Conservation (phyloP, 2,888 invertebrate species). For the Tiliacea citrago region DNA sequence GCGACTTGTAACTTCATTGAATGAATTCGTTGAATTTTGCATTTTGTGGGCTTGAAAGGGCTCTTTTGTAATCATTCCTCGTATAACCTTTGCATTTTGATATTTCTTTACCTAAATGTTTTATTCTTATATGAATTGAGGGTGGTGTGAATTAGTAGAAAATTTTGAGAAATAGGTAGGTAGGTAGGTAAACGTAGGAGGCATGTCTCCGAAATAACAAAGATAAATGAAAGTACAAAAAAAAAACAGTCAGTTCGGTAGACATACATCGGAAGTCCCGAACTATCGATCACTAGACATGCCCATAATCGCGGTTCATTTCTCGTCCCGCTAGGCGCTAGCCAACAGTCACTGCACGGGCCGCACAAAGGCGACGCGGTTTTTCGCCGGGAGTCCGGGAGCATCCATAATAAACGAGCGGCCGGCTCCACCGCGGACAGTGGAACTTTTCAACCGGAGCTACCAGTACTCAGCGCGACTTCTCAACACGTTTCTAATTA, state of each 20-base stretch:
- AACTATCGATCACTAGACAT: constrained; percentile 33
- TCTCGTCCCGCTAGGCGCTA: constrained; percentile 23
- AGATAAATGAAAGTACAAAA: background rate
- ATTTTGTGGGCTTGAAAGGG: constrained; percentile 1
- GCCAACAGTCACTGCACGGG: constrained; percentile 17
- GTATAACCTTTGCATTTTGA: background rate
- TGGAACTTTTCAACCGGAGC: constrained; percentile 46
- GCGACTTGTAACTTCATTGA: constrained; percentile 12
- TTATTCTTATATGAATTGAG: background rate
- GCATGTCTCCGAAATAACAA: background rate
- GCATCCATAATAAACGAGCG: constrained; percentile 81
- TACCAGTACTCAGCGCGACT: constrained; percentile 63
- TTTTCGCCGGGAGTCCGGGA: constrained; percentile 69
- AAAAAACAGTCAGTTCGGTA: background rate
- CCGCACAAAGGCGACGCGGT: constrained; percentile 50
- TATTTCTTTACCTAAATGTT: background rate
- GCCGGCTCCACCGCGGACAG: constrained; percentile 66
- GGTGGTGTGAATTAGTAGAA: background rate
- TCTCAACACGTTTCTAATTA: constrained; percentile 77
- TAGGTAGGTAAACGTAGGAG: background rate
- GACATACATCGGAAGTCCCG: constrained; percentile 2
- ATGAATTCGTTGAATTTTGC: background rate
- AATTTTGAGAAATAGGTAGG: background rate
- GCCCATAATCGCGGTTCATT: constrained; percentile 30
- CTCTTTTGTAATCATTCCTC: background rate